phyloP scores from a whole-genome alignment of 1,140 invertebrate species.

The Aphis craccivora region DNA sequence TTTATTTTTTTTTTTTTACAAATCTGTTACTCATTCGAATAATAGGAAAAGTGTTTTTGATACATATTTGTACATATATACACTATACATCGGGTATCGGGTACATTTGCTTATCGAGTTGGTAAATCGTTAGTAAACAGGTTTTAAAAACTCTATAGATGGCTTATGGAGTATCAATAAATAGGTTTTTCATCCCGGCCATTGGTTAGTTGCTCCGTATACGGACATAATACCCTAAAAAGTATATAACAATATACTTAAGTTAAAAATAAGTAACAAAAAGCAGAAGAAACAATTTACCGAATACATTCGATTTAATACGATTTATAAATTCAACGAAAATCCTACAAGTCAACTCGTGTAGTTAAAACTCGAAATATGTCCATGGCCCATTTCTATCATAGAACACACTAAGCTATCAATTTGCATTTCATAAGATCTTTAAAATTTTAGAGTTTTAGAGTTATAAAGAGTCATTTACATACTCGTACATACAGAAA shows the following conservation, averaged over 20 bases:
- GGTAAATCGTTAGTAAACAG: not conserved
- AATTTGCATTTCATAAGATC: too few relatives aligned
- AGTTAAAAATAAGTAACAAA: not conserved
- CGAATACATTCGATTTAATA: not conserved
- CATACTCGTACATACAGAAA: not conserved
- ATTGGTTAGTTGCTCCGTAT: not conserved
- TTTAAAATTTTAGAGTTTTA: too few relatives aligned
- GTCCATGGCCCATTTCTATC: not conserved
- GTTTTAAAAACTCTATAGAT: not conserved
- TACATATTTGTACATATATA: not conserved
- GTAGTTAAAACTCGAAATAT: not conserved
- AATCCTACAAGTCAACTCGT: not conserved
- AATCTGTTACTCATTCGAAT: not conserved
- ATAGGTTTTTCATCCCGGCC: not conserved
- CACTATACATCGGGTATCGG: not conserved
- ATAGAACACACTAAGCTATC: too few relatives aligned
- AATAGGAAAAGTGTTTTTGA: not conserved
- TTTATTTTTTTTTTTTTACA: not conserved
- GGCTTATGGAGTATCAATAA: not conserved
- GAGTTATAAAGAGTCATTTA: not conserved
- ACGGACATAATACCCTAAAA: not conserved
- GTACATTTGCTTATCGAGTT: not conserved
- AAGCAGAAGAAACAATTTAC: not conserved
- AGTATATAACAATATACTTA: not conserved
- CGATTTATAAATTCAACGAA: constrained; percentile 34